Percentiles rank a stretch among this genome's conserved stretches.
Evolutionary conservation across 2,888 invertebrate genomes (phyloP).

Genomic region (Spatulosminthurus flaviceps): DNA sequence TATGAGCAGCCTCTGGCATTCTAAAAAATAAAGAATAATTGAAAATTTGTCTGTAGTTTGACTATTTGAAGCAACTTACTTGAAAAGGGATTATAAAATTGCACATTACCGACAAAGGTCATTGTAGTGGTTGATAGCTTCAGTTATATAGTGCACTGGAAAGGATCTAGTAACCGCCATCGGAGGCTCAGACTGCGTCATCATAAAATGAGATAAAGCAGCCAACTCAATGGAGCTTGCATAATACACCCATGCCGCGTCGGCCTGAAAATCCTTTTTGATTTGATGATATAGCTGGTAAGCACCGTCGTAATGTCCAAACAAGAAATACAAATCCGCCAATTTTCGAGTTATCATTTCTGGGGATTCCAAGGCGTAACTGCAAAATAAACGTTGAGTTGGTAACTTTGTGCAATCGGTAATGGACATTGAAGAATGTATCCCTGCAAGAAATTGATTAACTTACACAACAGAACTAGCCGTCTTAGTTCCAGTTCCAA

Average conservation of each 20-base stretch:
- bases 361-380: constrained; percentile 68
- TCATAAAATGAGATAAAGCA: constrained; percentile 73
- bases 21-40: no score
- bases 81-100: constrained; percentile 18
- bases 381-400: no score
- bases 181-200: constrained; percentile 59
- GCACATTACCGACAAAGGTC: constrained; percentile 81
- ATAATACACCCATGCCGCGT: constrained; percentile 96
- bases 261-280: constrained; percentile 96
- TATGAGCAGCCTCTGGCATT: constrained; percentile 89
- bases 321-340: constrained; percentile 96
- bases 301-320: constrained; percentile 90
- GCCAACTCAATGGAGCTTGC: constrained; percentile 98
- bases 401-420: no score
- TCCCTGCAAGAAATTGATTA: no score
- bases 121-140: constrained; percentile 89
- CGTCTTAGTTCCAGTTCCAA: constrained; percentile 71
- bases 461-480: constrained; percentile 80
- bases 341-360: constrained; percentile 92
- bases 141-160: constrained; percentile 78
- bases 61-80: no score
- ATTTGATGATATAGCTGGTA: constrained; percentile 94
- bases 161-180: constrained; percentile 57
- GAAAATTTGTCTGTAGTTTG: no score
- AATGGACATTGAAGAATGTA: no score